Base-by-base conservation (phyloP, 2,113 vertebrate genomes). In the Verasper variegatus region DNA sequence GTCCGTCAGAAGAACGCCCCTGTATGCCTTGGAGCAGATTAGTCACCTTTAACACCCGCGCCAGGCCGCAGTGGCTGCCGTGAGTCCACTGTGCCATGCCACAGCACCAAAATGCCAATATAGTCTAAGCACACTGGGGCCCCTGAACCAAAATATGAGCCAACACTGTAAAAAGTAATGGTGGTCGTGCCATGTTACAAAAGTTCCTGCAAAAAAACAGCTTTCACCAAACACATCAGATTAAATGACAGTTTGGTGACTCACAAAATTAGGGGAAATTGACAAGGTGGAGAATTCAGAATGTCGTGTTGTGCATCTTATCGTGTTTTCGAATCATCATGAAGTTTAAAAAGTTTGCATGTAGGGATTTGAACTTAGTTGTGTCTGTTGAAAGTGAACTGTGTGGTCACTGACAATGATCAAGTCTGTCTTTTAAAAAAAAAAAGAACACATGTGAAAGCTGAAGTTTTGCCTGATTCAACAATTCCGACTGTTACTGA, bases 61-160 rank as follows among this genome's bases (percentile, higher is more conserved):
- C 90, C 90, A 92, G 92, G 81, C 82, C 76, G 84, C 77, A 80
- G 90, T 88, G 90, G 89, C 90, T 85, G 86, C 85, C 15, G 27
- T 82, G 90, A 81, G 79, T 81, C 87, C 64, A 37, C 81, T 71
- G 73, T 82, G 92, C 87, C 88, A 93, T 87, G 82, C 90, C 90
- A 90, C 90, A 91, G 88, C 81, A 83, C 88, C 89, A 86, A 90
- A 90, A 85, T 80, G 85, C 92, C 90, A 92, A 86, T 86, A 91
- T 80, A 84, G 84, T 82, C 78, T 78, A 60, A 88, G 87, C 84
- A 74, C 74, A 76, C 77, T 84, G 84, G 79, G 86, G 90, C 87
- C 86, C 83, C 88, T 66, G 62, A 62, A 83, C 68, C 67, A 57
- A 78, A 74, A 82, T 13, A 58, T 62, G 59, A 87, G 65, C 80